These are phyloP conservation scores for Herpailurus yagouaroundi DNA, from an alignment of 2,113 vertebrate species.

Conservation along the genomic window DNA sequence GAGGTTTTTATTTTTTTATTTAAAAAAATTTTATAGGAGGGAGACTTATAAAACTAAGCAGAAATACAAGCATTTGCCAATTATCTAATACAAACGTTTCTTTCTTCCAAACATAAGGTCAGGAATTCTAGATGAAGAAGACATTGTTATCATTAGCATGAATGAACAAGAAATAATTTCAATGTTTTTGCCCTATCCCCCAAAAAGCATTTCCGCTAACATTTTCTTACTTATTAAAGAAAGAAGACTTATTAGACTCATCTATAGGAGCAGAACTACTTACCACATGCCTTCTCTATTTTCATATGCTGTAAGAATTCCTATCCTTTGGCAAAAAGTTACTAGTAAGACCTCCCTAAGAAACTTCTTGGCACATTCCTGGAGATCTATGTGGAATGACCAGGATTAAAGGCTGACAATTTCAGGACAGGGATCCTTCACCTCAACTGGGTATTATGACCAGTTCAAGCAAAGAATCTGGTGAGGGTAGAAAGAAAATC, in stretches of 20 bases:
- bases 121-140: neutral
- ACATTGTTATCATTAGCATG: neutral
- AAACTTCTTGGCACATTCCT: neutral
- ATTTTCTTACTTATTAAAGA: neutral
- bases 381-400: neutral
- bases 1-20: neutral
- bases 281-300: neutral
- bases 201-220: neutral
- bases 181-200: neutral
- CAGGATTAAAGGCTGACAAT: neutral
- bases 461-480: neutral
- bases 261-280: neutral
- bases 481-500: neutral
- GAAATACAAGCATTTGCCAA: neutral
- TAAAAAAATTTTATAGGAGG: neutral
- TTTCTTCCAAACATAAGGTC: neutral
- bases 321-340: neutral
- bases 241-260: neutral
- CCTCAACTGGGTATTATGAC: neutral
- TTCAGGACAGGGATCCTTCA: neutral
- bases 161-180: neutral
- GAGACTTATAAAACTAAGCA: neutral
- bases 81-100: constrained; percentile 1
- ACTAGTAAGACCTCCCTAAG: neutral
- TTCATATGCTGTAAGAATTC: neutral